These are phyloP conservation scores for Riptortus pedestris DNA, from an alignment of 1,140 invertebrate genomes.

Conservation along the genomic window DNA sequence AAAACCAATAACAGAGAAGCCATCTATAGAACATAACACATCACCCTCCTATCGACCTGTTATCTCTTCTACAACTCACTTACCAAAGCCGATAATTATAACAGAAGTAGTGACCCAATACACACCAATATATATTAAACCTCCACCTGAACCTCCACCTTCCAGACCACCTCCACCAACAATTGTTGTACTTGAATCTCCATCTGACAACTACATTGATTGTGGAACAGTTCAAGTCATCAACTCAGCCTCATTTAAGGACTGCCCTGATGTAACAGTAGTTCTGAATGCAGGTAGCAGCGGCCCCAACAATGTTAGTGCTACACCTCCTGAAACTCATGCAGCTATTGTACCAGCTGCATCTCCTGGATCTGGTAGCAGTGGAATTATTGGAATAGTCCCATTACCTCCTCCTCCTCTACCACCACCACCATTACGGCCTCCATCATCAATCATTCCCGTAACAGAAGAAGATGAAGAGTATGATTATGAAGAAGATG, in stretches of 20 bases:
- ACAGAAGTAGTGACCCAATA: not conserved
- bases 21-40: not conserved
- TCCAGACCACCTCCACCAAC: constrained; percentile 29
- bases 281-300: constrained; percentile 29
- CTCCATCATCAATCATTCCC: not conserved
- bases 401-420: not conserved
- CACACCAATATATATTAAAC: constrained; percentile 9
- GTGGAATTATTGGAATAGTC: not conserved
- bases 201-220: constrained; percentile 1
- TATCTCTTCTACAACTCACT: not conserved
- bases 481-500: constrained; percentile 13
- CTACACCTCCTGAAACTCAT: constrained; percentile 11
- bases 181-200: constrained; percentile 29
- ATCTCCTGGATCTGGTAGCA: not conserved
- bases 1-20: not conserved
- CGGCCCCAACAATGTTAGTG: constrained; percentile 14
- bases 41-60: not conserved
- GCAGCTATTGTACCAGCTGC: constrained; percentile 11
- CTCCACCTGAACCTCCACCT: constrained; percentile 11
- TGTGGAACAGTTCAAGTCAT: constrained; percentile 20
- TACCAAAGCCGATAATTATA: constrained; percentile 19
- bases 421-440: not conserved
- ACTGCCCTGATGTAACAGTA: constrained; percentile 21
- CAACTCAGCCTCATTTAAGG: constrained; percentile 13
- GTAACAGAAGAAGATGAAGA: constrained; percentile 17